Evolutionary conservation across 2,888 invertebrate genomes (phyloP), one percentile per base, ranked within the genome.

Genomic region (Apotomis betuletana): DNA sequence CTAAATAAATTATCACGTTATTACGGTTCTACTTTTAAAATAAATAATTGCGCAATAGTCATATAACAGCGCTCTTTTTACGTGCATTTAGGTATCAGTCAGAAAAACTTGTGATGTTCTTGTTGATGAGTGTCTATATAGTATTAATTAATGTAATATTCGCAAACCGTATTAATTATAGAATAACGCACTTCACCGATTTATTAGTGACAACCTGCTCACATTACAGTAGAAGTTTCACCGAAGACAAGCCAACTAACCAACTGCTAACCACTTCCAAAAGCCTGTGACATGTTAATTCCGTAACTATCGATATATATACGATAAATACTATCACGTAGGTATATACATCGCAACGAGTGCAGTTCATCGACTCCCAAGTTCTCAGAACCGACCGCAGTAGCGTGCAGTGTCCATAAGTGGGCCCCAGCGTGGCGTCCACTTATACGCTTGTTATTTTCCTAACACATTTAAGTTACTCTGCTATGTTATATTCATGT

Each of bases 381-480:
- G 64, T 90, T 90, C 88, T 78, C 41, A 81, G 89, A 89, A 89
- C 70, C 75, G 77, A 61, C 79, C 80, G 84, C 86, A 86, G 70
- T 87, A 80, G 85, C 87, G 87, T 86, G 85, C 82, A 74, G 76
- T 82, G 85, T 83, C 82, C 80, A 78, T 85, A 84, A 87, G 84
- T 85, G 71, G 83, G 78, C 78, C 80, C 78, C 83, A 81, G 81
- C 81, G 77, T 83, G 84, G 77, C 78, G 78, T 74, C 80, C 79
- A 81, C 81, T 83, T 83, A 82, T 77, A 76, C 76, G 70, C 76
- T 75, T 76, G 76, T 81, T 79, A 80, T 80, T 78, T 74, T 67
- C 69, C 76, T 75, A 77, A 74, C 76, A 80, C 65, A 67, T 71
- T 71, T 71, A 62, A 67, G 41, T 71, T 70, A 57, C 49, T 67